phyloP scores from a whole-genome alignment of 1,140 invertebrate species.

The Hetaerina americana region DNA sequence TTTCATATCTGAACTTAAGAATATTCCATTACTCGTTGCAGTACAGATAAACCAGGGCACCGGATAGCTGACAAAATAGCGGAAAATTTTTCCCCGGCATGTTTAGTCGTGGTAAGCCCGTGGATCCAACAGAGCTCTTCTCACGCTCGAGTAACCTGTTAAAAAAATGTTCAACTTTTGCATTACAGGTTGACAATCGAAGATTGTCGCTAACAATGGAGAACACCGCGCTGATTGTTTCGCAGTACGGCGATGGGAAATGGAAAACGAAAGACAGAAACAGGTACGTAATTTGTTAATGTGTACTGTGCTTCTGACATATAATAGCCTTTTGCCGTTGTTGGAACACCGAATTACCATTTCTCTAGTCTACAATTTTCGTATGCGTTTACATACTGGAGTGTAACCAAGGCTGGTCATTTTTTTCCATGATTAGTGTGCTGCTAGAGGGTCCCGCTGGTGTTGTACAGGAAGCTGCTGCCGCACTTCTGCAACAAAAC shows the following conservation, averaged over 20 bases:
- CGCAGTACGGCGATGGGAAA: background rate
- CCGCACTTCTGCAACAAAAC: background rate
- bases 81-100: conserved; percentile 57
- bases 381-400: background rate
- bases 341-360: no score
- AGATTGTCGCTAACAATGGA: background rate
- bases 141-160: no score
- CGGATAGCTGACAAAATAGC: conserved; percentile 79
- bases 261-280: background rate
- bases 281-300: background rate
- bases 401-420: background rate
- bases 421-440: background rate
- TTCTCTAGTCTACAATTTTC: background rate
- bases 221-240: background rate
- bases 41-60: conserved; percentile 63
- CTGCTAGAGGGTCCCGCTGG: background rate
- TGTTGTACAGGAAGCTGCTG: background rate
- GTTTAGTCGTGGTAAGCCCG: conserved; percentile 62
- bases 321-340: no score
- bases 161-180: background rate
- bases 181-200: background rate
- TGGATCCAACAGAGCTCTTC: no score
- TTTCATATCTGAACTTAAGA: no score
- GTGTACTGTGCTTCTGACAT: background rate
- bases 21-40: conserved; percentile 26